These are phyloP conservation scores for Syrrhaptes paradoxus DNA, from an alignment of 2,113 vertebrate genomes.

Conservation along the genomic window DNA sequence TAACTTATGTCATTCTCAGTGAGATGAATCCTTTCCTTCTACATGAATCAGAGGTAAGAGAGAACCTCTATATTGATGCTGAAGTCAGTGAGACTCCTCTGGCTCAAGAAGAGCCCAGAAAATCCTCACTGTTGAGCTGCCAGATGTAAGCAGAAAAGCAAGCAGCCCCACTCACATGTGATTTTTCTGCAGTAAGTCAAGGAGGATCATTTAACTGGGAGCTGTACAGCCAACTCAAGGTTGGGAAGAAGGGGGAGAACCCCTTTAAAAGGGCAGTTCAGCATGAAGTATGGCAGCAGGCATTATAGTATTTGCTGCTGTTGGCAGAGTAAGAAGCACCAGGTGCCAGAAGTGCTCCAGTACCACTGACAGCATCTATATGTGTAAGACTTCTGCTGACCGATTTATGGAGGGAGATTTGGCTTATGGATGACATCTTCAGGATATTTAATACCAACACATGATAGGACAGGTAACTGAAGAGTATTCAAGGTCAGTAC, in stretches of 20 bases:
- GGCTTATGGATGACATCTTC: background rate
- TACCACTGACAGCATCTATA: background rate
- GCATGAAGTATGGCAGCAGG: background rate
- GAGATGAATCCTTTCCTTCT: background rate
- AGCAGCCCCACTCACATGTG: rapidly evolving
- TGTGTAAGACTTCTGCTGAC: background rate
- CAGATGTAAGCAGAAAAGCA: background rate
- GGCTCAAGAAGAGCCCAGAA: background rate
- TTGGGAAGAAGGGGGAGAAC: background rate
- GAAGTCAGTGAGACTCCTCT: background rate
- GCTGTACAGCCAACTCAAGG: background rate
- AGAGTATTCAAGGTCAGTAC: background rate
- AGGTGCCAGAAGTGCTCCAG: background rate
- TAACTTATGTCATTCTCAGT: background rate
- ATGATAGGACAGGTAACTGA: background rate
- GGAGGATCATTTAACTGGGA: background rate
- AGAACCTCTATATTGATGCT: background rate
- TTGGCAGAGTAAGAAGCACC: background rate
- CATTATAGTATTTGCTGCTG: background rate
- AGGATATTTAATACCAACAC: background rate
- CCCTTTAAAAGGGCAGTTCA: background rate
- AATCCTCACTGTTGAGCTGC: background rate
- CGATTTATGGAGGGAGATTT: background rate
- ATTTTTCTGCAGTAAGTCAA: background rate
- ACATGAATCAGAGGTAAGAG: background rate